These are phyloP conservation scores for sheep (Ovis aries) DNA, from an alignment of 2,113 vertebrate genomes.

Conservation along the genomic window ARS-UI_Ramb_v3.0 NC_056064.1:49272501-49273000, in stretches of 20 bases:
- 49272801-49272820: neutral
- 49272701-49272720: neutral
- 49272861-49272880: neutral
- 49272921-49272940: neutral
- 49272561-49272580: neutral
- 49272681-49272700: neutral
- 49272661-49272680: neutral
- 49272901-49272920: neutral
- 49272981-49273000: neutral
- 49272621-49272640: neutral
- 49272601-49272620: neutral
- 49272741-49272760: neutral
- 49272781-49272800: neutral
- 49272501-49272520: neutral
- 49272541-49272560: neutral
- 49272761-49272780: neutral
- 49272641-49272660: neutral
- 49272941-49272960: neutral
- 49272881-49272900: neutral
- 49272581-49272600: neutral
- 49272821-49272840: neutral
- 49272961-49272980: neutral
- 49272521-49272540: neutral
- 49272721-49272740: neutral
- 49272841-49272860: neutral